These are phyloP conservation scores for Centropus unirufus DNA, from an alignment of 2,113 vertebrate species.

Conservation along the genomic window DNA sequence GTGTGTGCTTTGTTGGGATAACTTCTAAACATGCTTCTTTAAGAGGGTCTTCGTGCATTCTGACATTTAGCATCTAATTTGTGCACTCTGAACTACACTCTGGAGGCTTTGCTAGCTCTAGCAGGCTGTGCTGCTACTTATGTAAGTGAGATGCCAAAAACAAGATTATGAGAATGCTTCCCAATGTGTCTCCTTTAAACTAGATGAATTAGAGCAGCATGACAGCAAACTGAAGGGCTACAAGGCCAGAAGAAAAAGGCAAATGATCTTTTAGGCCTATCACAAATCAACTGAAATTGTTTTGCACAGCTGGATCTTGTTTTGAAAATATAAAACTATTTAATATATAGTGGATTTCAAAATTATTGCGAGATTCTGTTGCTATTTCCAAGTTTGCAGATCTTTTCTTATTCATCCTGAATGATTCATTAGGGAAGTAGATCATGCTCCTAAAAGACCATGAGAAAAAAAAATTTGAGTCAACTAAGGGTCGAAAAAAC, in stretches of 20 bases:
- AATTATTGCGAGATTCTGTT: neutral
- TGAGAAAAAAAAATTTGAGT: constrained; percentile 24
- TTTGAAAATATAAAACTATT: neutral
- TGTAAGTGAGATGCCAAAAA: neutral
- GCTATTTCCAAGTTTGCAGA: neutral
- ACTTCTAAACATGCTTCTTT: neutral
- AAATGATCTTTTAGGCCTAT: neutral
- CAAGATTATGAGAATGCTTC: neutral
- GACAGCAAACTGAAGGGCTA: neutral
- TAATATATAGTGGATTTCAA: neutral
- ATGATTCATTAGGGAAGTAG: constrained; percentile 50
- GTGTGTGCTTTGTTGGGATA: neutral
- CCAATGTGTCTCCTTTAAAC: neutral
- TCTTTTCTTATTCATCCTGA: neutral
- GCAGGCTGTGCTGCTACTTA: neutral
- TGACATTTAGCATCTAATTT: neutral
- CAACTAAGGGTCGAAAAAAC: constrained; percentile 4
- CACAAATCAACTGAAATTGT: neutral
- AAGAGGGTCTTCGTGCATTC: neutral
- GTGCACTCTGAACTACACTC: neutral
- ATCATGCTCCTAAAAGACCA: constrained; percentile 26
- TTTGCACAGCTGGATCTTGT: constrained; percentile 26
- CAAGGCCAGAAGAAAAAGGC: neutral
- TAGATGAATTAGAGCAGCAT: neutral
- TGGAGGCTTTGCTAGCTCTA: neutral